A percentile compares a stretch with the other conserved stretches of the same genome.
These are phyloP conservation scores for Bombus pyrosoma DNA, from an alignment of 1,140 invertebrate species.

Conservation along the genomic window DNA sequence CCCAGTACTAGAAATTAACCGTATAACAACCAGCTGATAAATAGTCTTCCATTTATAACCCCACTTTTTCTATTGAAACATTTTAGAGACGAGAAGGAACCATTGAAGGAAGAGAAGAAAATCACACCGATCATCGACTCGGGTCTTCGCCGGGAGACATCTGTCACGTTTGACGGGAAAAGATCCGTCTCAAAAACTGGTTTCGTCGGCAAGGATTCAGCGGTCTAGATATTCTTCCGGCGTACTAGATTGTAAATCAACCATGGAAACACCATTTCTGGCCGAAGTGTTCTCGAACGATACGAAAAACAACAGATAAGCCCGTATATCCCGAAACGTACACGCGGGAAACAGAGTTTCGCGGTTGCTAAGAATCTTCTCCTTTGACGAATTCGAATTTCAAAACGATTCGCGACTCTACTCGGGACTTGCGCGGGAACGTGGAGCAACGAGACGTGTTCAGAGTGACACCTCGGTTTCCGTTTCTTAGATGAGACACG, in stretches of 20 bases:
- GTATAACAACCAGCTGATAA: not conserved
- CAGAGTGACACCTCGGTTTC: slow-evolving; percentile 1
- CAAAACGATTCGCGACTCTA: not conserved
- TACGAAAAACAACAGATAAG: slow-evolving; percentile 12
- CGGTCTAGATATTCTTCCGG: slow-evolving; percentile 87
- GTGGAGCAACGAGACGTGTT: not conserved
- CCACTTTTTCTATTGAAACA: slow-evolving; percentile 23
- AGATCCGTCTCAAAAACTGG: slow-evolving; percentile 90
- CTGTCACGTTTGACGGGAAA: slow-evolving; percentile 90
- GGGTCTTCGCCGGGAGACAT: slow-evolving; percentile 88
- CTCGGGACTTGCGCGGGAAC: not conserved
- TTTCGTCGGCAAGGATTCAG: slow-evolving; percentile 92
- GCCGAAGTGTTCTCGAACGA: slow-evolving; percentile 64
- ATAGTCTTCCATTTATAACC: not conserved
- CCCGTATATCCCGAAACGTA: not conserved
- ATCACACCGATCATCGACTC: slow-evolving; percentile 85
- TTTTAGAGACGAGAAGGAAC: slow-evolving; percentile 91
- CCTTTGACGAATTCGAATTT: not conserved
- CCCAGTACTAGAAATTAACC: slow-evolving; percentile 53
- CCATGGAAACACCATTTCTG: slow-evolving; percentile 47
- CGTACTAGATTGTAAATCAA: slow-evolving; percentile 83
- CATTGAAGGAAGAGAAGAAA: slow-evolving; percentile 86
- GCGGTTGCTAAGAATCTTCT: not conserved
- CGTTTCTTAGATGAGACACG: not conserved
- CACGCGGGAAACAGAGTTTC: slow-evolving; percentile 19